A percentile compares a stretch with the other conserved stretches of the same genome.
Conservation (phyloP, 2,888 invertebrate species). For the Ryuthela nishihirai region DNA sequence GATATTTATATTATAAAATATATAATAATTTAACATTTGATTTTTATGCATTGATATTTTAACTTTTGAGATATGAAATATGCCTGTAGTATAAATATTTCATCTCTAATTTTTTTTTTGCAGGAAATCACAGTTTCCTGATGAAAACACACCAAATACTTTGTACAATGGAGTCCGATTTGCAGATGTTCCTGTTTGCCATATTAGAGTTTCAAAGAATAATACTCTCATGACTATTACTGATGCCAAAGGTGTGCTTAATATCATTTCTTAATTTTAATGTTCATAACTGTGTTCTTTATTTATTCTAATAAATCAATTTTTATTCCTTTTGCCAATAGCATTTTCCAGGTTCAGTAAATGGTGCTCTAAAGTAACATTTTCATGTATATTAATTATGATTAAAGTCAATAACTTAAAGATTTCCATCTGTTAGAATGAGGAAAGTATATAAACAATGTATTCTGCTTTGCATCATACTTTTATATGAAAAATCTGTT, state of each 20-base stretch:
- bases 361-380: too few species aligned
- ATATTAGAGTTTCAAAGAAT: conserved; percentile 76
- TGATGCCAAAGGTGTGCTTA: conserved; percentile 61
- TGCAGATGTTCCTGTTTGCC: conserved; percentile 74
- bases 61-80: too few species aligned
- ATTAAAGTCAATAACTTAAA: too few species aligned
- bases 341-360: neutral
- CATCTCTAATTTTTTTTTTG: conserved; percentile 5
- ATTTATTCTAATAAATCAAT: neutral
- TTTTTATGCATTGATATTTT: too few species aligned
- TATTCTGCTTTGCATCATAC: too few species aligned
- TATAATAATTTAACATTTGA: too few species aligned
- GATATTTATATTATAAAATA: too few species aligned
- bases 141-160: conserved; percentile 64
- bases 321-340: neutral
- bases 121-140: conserved; percentile 60
- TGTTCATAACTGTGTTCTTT: neutral
- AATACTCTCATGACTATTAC: conserved; percentile 80
- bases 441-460: too few species aligned
- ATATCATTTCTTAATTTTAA: neutral
- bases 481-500: too few species aligned
- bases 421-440: too few species aligned
- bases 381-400: too few species aligned
- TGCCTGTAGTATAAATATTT: too few species aligned
- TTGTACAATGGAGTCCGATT: conserved; percentile 73